Base-by-base conservation (phyloP, 2,797 vertebrate genomes). In the Pterois miles region DNA sequence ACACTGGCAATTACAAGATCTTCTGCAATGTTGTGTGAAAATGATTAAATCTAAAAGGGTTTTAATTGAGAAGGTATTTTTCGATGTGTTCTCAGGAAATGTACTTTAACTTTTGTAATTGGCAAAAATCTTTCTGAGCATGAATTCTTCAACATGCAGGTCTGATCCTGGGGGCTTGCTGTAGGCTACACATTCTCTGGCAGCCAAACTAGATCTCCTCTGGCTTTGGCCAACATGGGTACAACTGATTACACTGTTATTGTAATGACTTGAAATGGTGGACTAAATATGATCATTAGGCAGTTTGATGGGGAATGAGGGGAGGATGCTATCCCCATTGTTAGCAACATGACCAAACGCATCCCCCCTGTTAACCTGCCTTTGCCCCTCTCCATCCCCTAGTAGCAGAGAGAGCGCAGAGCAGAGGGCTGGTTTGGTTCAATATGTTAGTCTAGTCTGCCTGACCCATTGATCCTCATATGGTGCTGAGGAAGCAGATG, bases 161-260 rank as follows among this genome's bases (percentile, higher is more conserved):
- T 71, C 65, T 60, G 50, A 67, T 80, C 73, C 74, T 53, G 31
- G 8, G 54, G 60, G 54, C 70, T 80, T 11, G 70, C 86, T 80
- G 78, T 8, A 59, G 81, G 76, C 83, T 76, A 53, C 62, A 36
- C 4, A 10, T 43, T 71, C 59, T 65, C 59, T 77, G 53, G 53
- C 65, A 74, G 65, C n/a, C 13, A 31, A 1, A 38, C 65, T 52
- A 2, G 8, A 70, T 36, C 46, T 62, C 50, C 50, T 48, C 56
- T 72, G 65, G 62, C 65, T 70, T 53, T 29, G 29, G 46, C 67
- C 59, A 64, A 29, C 77, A 50, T 63, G 48, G 38, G 27, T 60
- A 25, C 53, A 40, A 52, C 65, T 68, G 78, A 70, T 59, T 71
- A 34, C 56, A 52, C 57, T 31, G 43, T 36, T 25, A 3, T 8